These are phyloP conservation scores for Idaea dimidiata DNA, from an alignment of 2,888 invertebrate genomes.

Conservation along the genomic window DNA sequence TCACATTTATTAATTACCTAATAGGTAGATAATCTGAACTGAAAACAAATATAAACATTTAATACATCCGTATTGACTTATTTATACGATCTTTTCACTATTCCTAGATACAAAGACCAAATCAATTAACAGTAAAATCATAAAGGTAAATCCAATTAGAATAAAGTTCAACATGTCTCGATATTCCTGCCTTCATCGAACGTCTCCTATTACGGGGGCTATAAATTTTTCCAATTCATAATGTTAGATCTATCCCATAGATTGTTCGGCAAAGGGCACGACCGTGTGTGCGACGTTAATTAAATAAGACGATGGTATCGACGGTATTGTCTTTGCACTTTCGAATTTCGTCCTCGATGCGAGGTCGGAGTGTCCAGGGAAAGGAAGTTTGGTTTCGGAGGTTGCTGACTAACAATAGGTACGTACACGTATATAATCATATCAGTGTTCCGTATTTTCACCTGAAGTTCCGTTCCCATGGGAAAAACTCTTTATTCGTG, in stretches of 20 bases:
- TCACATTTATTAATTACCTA: neutral
- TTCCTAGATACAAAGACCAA: neutral
- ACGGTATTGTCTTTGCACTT: slow-evolving; percentile 51
- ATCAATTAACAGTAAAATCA: neutral
- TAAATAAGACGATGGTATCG: slow-evolving; percentile 48
- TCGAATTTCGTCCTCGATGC: slow-evolving; percentile 51
- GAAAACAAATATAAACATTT: no score
- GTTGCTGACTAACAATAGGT: neutral
- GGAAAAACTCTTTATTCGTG: neutral
- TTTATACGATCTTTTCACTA: neutral
- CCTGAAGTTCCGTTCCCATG: no score
- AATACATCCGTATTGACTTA: neutral
- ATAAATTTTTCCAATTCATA: slow-evolving; percentile 23
- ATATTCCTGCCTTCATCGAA: slow-evolving; percentile 10
- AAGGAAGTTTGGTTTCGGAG: neutral
- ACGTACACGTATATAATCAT: no score
- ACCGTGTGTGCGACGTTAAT: slow-evolving; percentile 43
- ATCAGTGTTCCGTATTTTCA: no score
- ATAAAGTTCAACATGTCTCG: slow-evolving; percentile 2
- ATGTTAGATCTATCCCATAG: slow-evolving; percentile 26
- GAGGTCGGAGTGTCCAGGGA: slow-evolving; percentile 34
- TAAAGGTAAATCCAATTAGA: neutral
- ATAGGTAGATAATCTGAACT: no score
- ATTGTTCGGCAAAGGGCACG: slow-evolving; percentile 18
- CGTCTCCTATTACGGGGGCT: slow-evolving; percentile 22